Evolutionary conservation across 2,797 vertebrate species (phyloP), one percentile per base, ranked within the genome.

Genomic region (Enteromius thamalakanensis): DNA sequence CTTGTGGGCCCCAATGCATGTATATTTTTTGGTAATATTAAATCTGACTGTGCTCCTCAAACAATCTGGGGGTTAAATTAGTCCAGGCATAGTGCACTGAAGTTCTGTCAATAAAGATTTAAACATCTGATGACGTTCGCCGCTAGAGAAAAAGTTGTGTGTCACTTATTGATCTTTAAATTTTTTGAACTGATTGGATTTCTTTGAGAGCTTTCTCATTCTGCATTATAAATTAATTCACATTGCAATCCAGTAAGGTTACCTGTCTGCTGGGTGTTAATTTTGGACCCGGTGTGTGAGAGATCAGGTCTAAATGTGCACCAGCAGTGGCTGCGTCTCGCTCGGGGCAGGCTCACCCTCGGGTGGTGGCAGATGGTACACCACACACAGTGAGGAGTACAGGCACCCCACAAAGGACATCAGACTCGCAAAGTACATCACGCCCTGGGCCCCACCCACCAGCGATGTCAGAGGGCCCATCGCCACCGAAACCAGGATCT

Each of bases 391-490:
- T 53, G 98, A 99, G 62, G 98, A 99, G 91, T 99, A 99, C 89
- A 97, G 90, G 89, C 98, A 99, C 90, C 97, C 98, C 88, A 98
- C 93, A 93, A 99, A 99, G 81, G 98, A 96, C 93, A 98, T 93
- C 86, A 98, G 92, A 93, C 97, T 99, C 85, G 98, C 90, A 92
- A 99, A 99, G 94, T 99, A 99, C 98, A 99, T 99, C 91, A 98
- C 97, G 0, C 97, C 97, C 2, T 95, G 98, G 94, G 98, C 97
- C 3, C 97, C 98, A 88, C 98, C 98, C 91, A 99, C 97, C 10
- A 96, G 94, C 0, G 98, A 94, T 0, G 98, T 99, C 90, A 99
- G 94, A 4, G 98, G 98, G 82, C 98, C 98, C 96, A 99, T 97
- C 86, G 97, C 94, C 88, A 99, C 87, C 1, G 98, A 97, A 87